Conservation (phyloP, 2,113 vertebrate species). For the Halcyon senegalensis region DNA sequence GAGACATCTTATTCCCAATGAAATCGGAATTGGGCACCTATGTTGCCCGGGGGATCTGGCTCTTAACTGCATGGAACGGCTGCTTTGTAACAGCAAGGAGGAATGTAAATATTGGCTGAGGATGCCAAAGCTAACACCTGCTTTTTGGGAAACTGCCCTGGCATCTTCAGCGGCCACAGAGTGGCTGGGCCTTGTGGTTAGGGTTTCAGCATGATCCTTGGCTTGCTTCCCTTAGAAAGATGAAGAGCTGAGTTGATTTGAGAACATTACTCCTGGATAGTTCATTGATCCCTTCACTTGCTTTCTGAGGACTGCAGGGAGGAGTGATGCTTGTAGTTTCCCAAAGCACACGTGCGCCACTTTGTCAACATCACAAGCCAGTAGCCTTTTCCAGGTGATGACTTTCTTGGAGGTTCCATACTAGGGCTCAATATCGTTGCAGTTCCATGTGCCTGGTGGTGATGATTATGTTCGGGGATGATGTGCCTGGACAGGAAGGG, state of each 20-base stretch:
- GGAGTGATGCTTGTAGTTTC: not conserved
- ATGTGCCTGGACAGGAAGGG: slow-evolving; percentile 12
- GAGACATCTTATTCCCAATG: not conserved
- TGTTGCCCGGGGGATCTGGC: not conserved
- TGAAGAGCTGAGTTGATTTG: slow-evolving; percentile 10
- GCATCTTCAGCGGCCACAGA: not conserved
- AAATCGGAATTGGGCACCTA: not conserved
- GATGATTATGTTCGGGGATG: not conserved
- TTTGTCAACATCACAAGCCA: not conserved
- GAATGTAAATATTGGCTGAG: not conserved
- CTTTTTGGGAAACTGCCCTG: slow-evolving; percentile 43
- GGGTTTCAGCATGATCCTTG: not conserved
- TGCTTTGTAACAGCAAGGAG: not conserved
- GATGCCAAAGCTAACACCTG: slow-evolving; percentile 10
- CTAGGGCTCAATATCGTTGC: rapidly evolving
- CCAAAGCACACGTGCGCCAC: not conserved
- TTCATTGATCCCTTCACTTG: slow-evolving; percentile 13
- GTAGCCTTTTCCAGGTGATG: not conserved
- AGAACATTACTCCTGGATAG: slow-evolving; percentile 8
- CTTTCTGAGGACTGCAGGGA: not conserved
- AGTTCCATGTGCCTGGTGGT: not conserved
- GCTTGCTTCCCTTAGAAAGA: slow-evolving; percentile 27
- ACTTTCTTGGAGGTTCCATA: not conserved
- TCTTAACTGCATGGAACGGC: not conserved
- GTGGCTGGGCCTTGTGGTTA: not conserved